Conservation (phyloP, 2,888 invertebrate genomes). For the Cordilura impudica region DNA sequence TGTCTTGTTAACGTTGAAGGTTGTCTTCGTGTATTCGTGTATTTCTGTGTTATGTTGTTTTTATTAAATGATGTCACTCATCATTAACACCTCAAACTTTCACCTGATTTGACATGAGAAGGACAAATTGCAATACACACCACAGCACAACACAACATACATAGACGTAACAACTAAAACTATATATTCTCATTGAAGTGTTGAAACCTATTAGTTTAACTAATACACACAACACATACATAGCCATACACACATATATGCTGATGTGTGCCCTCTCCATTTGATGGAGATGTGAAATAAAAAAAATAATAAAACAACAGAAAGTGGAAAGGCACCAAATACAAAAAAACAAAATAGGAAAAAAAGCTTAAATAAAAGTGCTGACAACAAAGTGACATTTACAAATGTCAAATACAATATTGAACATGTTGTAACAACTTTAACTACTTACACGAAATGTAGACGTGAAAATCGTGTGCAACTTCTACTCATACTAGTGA, state of each 20-base stretch:
- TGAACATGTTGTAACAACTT: conserved; percentile 63
- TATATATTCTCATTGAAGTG: not conserved
- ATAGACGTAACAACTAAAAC: no score
- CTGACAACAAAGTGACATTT: conserved; percentile 66
- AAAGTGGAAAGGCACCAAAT: conserved; percentile 17
- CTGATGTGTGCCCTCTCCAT: conserved; percentile 27
- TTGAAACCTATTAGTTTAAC: no score
- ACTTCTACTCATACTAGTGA: not conserved
- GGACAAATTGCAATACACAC: conserved; percentile 61
- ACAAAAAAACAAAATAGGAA: not conserved
- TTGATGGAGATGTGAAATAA: conserved; percentile 24
- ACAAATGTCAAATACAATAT: conserved; percentile 68
- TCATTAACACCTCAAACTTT: conserved; percentile 64
- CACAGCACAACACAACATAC: no score
- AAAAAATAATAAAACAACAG: conserved; percentile 30
- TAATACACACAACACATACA: not conserved
- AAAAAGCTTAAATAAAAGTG: conserved; percentile 62
- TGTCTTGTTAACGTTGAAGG: conserved; percentile 38
- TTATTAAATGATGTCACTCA: conserved; percentile 66
- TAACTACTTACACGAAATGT: conserved; percentile 50
- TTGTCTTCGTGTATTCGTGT: not conserved
- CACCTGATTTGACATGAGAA: conserved; percentile 64
- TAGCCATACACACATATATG: conserved; percentile 1
- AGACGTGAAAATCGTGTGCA: conserved; percentile 19
- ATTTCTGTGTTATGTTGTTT: conserved; percentile 33